Percentiles rank a stretch among this genome's conserved stretches.
These are phyloP conservation scores for Phaethornis superciliosus DNA, from an alignment of 2,113 vertebrate species.

Conservation along the genomic window DNA sequence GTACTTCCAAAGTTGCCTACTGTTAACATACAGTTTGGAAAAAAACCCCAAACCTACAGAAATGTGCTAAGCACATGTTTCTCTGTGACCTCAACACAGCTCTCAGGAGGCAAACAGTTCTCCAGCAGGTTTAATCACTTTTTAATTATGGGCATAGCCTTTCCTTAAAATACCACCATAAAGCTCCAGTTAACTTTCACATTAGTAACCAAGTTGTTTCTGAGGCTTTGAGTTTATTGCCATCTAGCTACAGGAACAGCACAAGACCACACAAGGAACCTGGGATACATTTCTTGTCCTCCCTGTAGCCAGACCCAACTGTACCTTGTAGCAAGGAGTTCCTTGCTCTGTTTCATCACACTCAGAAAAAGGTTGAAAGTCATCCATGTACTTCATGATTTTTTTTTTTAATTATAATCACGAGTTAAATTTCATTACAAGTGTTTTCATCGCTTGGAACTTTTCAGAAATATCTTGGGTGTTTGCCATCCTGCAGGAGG, in stretches of 20 bases:
- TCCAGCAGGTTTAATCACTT: neutral
- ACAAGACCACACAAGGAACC: neutral
- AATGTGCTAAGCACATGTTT: neutral
- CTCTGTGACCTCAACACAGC: neutral
- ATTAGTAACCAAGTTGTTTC: neutral
- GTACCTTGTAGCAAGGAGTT: neutral
- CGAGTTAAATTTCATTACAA: neutral
- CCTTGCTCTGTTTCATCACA: neutral
- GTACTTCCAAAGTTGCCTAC: neutral
- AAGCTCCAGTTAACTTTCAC: neutral
- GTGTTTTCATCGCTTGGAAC: slow-evolving; percentile 26
- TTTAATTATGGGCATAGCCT: neutral
- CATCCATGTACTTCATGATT: neutral
- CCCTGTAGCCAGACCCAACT: neutral
- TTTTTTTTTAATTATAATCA: slow-evolving; percentile 37
- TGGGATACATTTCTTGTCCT: neutral
- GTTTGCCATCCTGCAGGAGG: slow-evolving; percentile 85
- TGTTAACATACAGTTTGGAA: neutral
- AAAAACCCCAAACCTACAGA: neutral
- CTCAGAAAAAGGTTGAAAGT: neutral
- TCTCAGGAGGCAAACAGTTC: neutral
- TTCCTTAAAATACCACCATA: neutral
- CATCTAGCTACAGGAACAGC: neutral
- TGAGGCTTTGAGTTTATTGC: neutral
- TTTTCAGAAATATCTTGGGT: slow-evolving; percentile 87